These are phyloP conservation scores for Eumaeus atala DNA, from an alignment of 1,140 invertebrate genomes.

Conservation along the genomic window DNA sequence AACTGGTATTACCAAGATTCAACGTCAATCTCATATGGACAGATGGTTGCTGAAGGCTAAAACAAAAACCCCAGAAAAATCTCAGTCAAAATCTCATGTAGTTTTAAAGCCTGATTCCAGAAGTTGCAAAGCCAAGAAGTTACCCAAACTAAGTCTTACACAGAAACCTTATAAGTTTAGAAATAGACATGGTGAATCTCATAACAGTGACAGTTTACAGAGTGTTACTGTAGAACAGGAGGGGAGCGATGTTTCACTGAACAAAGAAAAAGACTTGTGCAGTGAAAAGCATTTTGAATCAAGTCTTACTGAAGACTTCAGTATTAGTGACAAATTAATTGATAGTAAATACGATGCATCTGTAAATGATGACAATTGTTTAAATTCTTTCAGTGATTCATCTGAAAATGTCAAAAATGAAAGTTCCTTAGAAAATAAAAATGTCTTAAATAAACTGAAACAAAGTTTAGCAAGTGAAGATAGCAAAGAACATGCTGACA, in stretches of 20 bases:
- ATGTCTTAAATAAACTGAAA: slow-evolving; percentile 5
- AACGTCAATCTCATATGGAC: slow-evolving; percentile 71
- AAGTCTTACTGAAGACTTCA: no score
- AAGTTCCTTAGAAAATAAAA: not conserved
- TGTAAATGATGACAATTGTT: no score
- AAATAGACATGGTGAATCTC: slow-evolving; percentile 39
- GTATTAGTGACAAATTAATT: no score
- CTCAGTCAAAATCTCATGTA: slow-evolving; percentile 35
- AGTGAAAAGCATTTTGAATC: no score
- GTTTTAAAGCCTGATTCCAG: slow-evolving; percentile 24
- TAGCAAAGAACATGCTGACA: not conserved
- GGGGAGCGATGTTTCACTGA: no score
- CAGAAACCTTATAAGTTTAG: slow-evolving; percentile 37
- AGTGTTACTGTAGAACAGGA: no score
- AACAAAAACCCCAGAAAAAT: slow-evolving; percentile 64
- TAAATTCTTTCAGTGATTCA: not conserved
- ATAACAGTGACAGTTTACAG: slow-evolving; percentile 16
- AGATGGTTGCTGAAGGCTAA: slow-evolving; percentile 70
- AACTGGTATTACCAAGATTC: slow-evolving; percentile 60
- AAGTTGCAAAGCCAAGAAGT: slow-evolving; percentile 25
- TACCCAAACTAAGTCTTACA: slow-evolving; percentile 7
- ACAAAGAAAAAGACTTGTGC: no score
- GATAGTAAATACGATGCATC: no score
- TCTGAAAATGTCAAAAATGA: not conserved
- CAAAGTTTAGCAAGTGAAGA: slow-evolving; percentile 3